Base-by-base conservation (phyloP, 2,888 invertebrate genomes). In the Cantharis lateralis region DNA sequence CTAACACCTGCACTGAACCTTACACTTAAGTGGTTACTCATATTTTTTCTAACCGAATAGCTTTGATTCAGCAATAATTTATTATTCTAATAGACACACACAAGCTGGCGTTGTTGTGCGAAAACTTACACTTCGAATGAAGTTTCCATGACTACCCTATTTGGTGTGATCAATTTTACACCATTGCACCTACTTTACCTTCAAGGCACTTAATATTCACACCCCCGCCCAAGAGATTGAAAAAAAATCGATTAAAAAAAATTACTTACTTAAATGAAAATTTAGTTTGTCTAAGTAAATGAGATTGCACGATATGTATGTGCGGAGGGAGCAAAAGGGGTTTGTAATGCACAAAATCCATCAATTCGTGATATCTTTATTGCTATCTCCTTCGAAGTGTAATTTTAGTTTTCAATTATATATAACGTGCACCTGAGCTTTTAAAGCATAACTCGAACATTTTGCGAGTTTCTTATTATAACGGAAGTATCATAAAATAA, bases 101-200 rank as follows among this genome's bases (percentile, higher is more conserved):
- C 68, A 68, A 71, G 69, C 24, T 74, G 66, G 66, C 66, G 70
- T 62, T 74, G 68, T 78, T 80, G 76, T 76, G 80, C 62, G 76
- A 81, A 80, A 79, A 78, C 75, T 79, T 68, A 72, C 81, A 80
- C 79, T 79, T 78, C 74, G 70, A 73, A 20, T 61, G 63, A 72
- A 62, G 82, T 82, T 77, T 72, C 80, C 78, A 81, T 81, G 79
- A 68, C 72, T 72, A 82, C 81, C 26, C 24, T 63, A 63, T 24
- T n/a, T 79, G 78, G 82, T 80, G 80, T 81, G 81, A 81, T 81
- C 82, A 81, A 82, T 82, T 79, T 75, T 20, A 68, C 73, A 69
- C 70, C 66, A 66, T 71, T 24, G 78, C 74, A 78, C 79, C 78
- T 78, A 76, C 74, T 79, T 78, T 71, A 71, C 74, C 68, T 20